Evolutionary conservation across 2,797 vertebrate genomes (phyloP).

Genomic region (Sebastes matsubarae): DNA sequence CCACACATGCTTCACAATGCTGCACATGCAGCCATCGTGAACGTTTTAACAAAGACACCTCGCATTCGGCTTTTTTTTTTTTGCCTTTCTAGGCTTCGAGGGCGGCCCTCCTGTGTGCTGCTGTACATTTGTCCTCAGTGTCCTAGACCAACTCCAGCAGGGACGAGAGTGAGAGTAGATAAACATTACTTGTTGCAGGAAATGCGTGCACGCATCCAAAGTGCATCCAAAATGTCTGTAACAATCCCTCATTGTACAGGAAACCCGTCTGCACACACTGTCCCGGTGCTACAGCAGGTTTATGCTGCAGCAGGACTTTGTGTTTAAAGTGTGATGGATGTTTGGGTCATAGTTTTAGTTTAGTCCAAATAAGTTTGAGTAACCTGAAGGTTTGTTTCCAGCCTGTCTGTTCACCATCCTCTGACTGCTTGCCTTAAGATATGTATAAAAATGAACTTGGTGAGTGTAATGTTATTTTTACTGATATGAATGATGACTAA

Average conservation of each 20-base stretch:
- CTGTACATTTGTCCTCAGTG: too few species aligned
- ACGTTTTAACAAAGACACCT: too few species aligned
- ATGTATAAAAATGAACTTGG: neutral
- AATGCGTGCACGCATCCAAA: neutral
- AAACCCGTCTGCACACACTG: neutral
- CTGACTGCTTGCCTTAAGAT: neutral
- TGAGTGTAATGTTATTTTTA: neutral
- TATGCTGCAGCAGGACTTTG: too few species aligned
- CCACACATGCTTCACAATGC: too few species aligned
- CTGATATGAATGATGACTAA: neutral
- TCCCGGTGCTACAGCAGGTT: neutral
- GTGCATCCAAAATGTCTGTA: neutral
- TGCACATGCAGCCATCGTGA: too few species aligned
- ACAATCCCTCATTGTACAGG: neutral
- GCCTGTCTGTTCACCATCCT: neutral
- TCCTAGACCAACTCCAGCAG: neutral
- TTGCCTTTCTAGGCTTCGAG: too few species aligned
- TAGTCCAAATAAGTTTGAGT: too few species aligned
- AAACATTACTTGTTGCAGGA: neutral
- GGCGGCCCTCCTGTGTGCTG: too few species aligned
- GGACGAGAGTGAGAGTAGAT: neutral
- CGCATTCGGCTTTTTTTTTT: too few species aligned
- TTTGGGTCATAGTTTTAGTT: neutral
- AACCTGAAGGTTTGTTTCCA: too few species aligned
- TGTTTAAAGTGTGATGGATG: neutral